Base-by-base conservation (phyloP, 2,113 vertebrate genomes). In the Australoheros scitulus region DNA sequence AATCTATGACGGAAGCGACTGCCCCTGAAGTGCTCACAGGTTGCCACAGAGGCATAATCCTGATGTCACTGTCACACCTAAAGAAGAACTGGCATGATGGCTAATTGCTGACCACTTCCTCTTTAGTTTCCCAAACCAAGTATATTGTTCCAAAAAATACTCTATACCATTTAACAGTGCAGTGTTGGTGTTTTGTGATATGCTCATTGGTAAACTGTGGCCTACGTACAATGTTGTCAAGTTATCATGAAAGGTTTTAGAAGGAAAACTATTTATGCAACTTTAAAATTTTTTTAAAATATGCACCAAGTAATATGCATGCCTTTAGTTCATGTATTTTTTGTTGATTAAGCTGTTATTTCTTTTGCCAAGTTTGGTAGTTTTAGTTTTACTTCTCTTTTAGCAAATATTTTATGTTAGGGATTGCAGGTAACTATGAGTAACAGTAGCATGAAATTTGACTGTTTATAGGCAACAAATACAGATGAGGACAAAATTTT, bases 1-100 rank as follows among this genome's bases (percentile, higher is more conserved):
- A 58, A 96, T 98, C 96, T 99, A 99, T 0, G 97, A 99, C 50
- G 98, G 98, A 94, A 99, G 97, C 10, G 98, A 99, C 93, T 95
- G 96, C 89, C 95, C 93, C 11, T 96, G 94, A 93, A 59, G 8
- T 43, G 20, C 32, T 15, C 24, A 18, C 32, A 9, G 2, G 15
- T 6, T 15, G 22, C 18, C 20, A 7, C 76, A 24, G 68, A 57
- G 58, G 34, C 64, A 1, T 80, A 68, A 52, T 24, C 58, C 43
- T 72, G 61, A 83, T 56, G 64, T 64, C 84, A 58, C 64, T 70
- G 15, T 36, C 60, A 34, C 18, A 61, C 61, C 81, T 43, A 2
- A 59, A 59, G 22, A 70, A 63, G 89, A 34, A 47, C 52, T 24
- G 38, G 29, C 24, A 72, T 72, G 7, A 59, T 47, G 11, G 14